A percentile compares a stretch with the other conserved stretches of the same genome.
phyloP scores from a whole-genome alignment of 2,888 invertebrate genomes.

The Ceraclea dissimilis region DNA sequence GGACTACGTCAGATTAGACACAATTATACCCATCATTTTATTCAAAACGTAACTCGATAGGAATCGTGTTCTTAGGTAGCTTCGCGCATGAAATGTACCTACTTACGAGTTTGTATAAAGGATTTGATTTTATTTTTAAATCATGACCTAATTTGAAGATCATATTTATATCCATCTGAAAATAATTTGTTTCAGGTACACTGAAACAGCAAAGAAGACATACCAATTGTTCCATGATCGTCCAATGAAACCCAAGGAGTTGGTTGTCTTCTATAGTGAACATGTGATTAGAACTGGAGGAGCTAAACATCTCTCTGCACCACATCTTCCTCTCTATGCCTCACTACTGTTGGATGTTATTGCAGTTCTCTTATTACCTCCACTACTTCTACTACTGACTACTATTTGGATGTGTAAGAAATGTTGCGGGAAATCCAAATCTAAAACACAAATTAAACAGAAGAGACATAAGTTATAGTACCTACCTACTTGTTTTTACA shows the following conservation, averaged over 20 bases:
- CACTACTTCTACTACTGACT: not conserved
- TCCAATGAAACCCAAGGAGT: not conserved
- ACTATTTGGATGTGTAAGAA: not conserved
- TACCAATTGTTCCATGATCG: not conserved
- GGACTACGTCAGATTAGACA: no score
- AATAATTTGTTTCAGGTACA: not conserved
- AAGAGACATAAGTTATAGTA: no score
- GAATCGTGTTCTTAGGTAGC: no score
- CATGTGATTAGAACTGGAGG: slow-evolving; percentile 3
- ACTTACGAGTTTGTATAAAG: no score
- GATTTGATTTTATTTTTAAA: no score
- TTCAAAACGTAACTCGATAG: no score
- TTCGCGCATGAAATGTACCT: no score
- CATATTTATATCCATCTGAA: no score
- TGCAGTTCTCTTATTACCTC: slow-evolving; percentile 1
- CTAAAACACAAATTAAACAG: not conserved
- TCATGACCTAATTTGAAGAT: no score
- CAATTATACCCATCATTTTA: no score
- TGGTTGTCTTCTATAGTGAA: not conserved
- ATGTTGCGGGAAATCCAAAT: not conserved
- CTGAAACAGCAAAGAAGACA: not conserved
- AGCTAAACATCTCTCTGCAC: slow-evolving; percentile 1
- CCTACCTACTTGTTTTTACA: no score
- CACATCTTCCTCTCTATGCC: not conserved
- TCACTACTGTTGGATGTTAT: not conserved